A percentile compares a stretch with the other conserved stretches of the same genome.
Evolutionary conservation across 2,113 vertebrate genomes (phyloP).

Genomic region (Oreochromis aureus): DNA sequence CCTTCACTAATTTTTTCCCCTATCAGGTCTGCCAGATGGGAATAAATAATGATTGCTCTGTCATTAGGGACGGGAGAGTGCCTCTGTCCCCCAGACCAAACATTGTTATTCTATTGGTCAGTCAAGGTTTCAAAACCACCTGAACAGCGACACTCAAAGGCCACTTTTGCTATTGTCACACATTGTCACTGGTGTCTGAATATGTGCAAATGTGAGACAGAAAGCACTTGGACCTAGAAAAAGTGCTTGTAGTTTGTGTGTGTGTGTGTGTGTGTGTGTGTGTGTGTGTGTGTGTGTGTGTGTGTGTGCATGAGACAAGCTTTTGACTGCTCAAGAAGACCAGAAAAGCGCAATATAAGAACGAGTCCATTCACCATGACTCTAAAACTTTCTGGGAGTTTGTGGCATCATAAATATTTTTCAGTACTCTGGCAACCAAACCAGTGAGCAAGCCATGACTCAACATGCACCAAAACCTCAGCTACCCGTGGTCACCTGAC

Average conservation of each 20-base stretch:
- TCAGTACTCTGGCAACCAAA: fast-evolving
- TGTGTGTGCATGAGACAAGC: too few species aligned
- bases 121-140: not conserved
- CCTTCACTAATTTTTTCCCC: fast-evolving
- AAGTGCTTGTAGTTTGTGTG: not conserved
- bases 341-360: too few species aligned
- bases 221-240: not conserved
- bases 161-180: not conserved
- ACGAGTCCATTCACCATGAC: too few species aligned
- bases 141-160: not conserved
- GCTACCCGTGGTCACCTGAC: not conserved
- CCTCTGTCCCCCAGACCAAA: not conserved
- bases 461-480: not conserved
- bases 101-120: fast-evolving
- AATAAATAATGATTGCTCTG: not conserved
- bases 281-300: not conserved
- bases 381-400: not conserved
- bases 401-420: not conserved
- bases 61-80: fast-evolving
- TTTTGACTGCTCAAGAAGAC: too few species aligned
- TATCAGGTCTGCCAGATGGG: not conserved
- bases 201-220: not conserved
- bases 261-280: not conserved
- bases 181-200: fast-evolving
- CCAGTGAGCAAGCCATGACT: fast-evolving